phyloP scores from a whole-genome alignment of 2,113 vertebrate genomes.

The Ranitomeya variabilis region DNA sequence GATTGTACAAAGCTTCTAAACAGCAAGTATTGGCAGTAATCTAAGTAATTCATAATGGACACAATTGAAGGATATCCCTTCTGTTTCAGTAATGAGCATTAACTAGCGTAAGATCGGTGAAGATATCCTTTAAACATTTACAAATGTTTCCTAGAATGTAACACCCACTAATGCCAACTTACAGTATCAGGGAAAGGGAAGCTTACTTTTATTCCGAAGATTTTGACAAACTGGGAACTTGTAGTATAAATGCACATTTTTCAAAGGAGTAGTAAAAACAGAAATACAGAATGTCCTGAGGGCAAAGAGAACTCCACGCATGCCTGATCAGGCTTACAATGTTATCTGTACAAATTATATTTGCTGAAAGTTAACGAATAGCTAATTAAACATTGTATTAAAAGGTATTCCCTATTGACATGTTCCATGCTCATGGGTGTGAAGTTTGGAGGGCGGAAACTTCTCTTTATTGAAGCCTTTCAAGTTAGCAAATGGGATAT shows the following conservation, averaged over 20 bases:
- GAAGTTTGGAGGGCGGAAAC: not conserved
- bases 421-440: not conserved
- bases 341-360: not conserved
- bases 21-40: not conserved
- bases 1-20: not conserved
- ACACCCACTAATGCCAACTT: not conserved
- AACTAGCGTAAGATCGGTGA: slow-evolving; percentile 6
- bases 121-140: slow-evolving; percentile 23
- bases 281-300: not conserved
- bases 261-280: not conserved
- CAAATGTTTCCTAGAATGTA: slow-evolving; percentile 31
- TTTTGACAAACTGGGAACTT: slow-evolving; percentile 18
- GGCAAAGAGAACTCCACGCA: not conserved
- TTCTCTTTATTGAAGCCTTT: not conserved
- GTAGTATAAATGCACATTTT: not conserved
- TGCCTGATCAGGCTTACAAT: not conserved
- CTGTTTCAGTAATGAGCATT: not conserved
- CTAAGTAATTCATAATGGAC: not conserved
- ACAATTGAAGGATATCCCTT: slow-evolving; percentile 33
- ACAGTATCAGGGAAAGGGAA: not conserved
- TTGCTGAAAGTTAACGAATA: not conserved
- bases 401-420: slow-evolving; percentile 8
- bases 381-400: no score
- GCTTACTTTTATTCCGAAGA: not conserved
- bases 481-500: not conserved